Conservation (phyloP, 2,797 vertebrate genomes). For the Cuniculus paca region DNA sequence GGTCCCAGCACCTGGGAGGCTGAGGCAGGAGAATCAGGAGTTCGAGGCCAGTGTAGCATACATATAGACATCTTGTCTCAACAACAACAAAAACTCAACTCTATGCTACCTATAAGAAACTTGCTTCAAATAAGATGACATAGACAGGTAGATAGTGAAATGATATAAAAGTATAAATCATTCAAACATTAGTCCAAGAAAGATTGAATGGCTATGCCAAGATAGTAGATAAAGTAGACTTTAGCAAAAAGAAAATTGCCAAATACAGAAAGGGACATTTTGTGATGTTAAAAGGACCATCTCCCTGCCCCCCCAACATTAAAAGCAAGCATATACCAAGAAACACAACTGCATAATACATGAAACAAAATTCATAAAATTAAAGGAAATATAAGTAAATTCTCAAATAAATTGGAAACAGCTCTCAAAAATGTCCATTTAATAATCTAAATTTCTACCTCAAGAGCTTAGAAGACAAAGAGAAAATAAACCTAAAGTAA, state of each 20-base stretch:
- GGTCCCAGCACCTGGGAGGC: background rate
- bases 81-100: background rate
- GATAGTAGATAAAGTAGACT: background rate
- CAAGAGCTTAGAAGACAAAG: background rate
- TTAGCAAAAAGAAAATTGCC: conserved; percentile 32
- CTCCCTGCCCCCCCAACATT: background rate
- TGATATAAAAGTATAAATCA: background rate
- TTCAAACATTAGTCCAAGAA: background rate
- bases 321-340: background rate
- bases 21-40: background rate
- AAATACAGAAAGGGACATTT: background rate
- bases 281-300: background rate
- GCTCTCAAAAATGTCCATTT: background rate
- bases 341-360: background rate
- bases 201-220: background rate
- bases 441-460: background rate
- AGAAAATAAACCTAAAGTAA: background rate
- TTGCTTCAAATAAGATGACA: background rate
- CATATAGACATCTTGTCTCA: background rate
- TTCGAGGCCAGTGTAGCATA: background rate
- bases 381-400: background rate
- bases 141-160: background rate
- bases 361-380: background rate
- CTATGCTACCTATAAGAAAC: background rate
- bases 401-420: background rate